Evolutionary conservation across 2,113 vertebrate species (phyloP).

Genomic region (Hassar affinis): DNA sequence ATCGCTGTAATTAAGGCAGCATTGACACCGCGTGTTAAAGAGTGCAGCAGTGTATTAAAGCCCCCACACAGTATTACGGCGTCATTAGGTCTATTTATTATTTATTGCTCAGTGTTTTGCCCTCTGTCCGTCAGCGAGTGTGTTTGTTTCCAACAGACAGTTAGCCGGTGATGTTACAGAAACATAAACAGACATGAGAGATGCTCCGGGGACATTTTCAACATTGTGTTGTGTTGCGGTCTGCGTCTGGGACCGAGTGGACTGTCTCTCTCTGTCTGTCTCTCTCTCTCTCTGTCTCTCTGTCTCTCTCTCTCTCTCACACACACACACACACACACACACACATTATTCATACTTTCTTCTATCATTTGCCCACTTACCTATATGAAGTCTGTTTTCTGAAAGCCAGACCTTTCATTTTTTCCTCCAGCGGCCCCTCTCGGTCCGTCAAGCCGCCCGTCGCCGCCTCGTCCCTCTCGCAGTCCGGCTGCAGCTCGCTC

Average conservation of each 20-base stretch:
- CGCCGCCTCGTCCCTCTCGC: slow-evolving; percentile 63
- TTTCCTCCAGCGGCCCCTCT: slow-evolving; percentile 82
- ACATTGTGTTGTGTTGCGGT: background rate
- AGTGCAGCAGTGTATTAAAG: background rate
- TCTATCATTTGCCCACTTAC: slow-evolving; percentile 64
- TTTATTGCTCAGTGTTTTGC: background rate
- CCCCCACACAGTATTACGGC: no score
- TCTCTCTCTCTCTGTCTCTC: slow-evolving; percentile 1
- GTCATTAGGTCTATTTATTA: background rate
- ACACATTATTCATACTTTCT: background rate
- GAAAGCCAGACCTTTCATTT: slow-evolving; percentile 82
- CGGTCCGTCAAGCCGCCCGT: slow-evolving; percentile 59
- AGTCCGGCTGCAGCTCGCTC: slow-evolving; percentile 53
- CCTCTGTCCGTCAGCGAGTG: no score
- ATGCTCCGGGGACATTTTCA: background rate
- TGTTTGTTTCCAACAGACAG: background rate
- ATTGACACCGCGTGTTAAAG: no score
- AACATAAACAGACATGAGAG: background rate
- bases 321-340: no score
- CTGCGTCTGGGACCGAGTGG: background rate
- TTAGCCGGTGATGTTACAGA: background rate
- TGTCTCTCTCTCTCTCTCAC: background rate
- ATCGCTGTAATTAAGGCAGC: no score
- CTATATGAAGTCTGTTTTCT: slow-evolving; percentile 88
- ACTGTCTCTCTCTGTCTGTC: background rate